Conservation (phyloP, 1,140 invertebrate genomes). For the Drosophila simulans region DNA sequence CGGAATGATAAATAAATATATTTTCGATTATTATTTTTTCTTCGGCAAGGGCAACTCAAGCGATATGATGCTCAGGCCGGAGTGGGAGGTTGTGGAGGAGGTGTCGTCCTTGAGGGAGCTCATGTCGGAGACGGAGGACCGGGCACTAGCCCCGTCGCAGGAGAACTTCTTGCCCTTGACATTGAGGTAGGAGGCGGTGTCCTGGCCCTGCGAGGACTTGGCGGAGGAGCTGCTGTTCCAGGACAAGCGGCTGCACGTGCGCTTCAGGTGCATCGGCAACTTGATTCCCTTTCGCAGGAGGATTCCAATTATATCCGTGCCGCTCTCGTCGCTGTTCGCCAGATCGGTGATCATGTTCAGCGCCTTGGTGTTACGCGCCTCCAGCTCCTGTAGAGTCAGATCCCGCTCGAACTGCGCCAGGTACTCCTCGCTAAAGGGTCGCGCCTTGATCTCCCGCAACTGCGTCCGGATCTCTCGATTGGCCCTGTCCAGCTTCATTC, state of each 20-base stretch:
- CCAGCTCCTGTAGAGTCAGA: constrained; percentile 78
- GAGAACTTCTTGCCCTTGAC: constrained; percentile 45
- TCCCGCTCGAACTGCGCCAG: constrained; percentile 74
- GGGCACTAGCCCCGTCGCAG: constrained; percentile 30
- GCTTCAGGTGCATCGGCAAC: constrained; percentile 69
- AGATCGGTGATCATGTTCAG: constrained; percentile 84
- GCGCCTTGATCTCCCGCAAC: constrained; percentile 60
- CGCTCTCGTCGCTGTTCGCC: constrained; percentile 62
- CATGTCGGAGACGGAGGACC: constrained; percentile 53
- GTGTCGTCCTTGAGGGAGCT: constrained; percentile 53
- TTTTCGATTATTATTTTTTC: constrained; percentile 36
- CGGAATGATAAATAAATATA: constrained; percentile 7
- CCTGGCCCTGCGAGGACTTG: constrained; percentile 53
- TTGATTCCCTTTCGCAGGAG: constrained; percentile 72
- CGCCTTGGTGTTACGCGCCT: constrained; percentile 78
- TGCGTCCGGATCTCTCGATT: constrained; percentile 71
- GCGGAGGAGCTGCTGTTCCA: constrained; percentile 56
- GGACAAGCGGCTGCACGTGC: constrained; percentile 61
- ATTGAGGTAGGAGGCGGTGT: constrained; percentile 28
- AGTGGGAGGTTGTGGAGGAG: constrained; percentile 25
- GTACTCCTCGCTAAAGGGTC: constrained; percentile 73
- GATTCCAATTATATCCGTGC: constrained; percentile 62
- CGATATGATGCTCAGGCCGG: constrained; percentile 61
- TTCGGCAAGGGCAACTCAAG: constrained; percentile 55
- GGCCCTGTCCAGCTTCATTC: constrained; percentile 69